Evolutionary conservation across 1,140 invertebrate genomes (phyloP), one percentile per base, ranked within the genome.

Genomic region (Nymphalis io): DNA sequence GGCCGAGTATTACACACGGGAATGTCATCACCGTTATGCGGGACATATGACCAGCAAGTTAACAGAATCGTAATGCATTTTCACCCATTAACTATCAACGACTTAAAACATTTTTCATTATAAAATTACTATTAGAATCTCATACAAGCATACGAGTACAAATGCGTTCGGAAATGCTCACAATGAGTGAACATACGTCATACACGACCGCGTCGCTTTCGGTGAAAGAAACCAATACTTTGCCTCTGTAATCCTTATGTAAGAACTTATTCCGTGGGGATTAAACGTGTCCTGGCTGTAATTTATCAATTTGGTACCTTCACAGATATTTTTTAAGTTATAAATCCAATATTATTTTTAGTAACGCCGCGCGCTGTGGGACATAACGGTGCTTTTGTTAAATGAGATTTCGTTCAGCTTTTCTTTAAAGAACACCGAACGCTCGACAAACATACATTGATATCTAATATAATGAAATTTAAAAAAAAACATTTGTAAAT

Each of bases 271-370:
- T 84, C 81, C 77, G 70, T 69, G 70, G 60, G 79, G 83, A 88
- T 86, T 86, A 85, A 73, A 66, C 68, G 65, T 82, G 79, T 83
- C 76, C 79, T 74, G 70, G 51, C 46, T 39, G 67, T 86, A 81
- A 85, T 88, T 88, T 88, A 88, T 88, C 83, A 88, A 88, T 86
- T 88, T 83, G 27, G 72, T 80, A 73, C 68, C 67, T 77, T 62
- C 48, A 39, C 13, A 15, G 21, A 8, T 55, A 33, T 55, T 55
- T 55, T 55, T 15, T 55, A 55, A 55, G 51, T 23, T 23, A 55
- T 55, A 27, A 23, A 55, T 55, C 51, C 13, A 20, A 55, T 55
- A 55, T 51, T 21, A 20, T 27, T 55, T 55, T 55, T 55, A 27
- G 23, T 55, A 27, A 55, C 11, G 48, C 18, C 48, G 51, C 40